phyloP scores from a whole-genome alignment of 2,888 invertebrate species.

The Lordiphosa andalusiaca region DNA sequence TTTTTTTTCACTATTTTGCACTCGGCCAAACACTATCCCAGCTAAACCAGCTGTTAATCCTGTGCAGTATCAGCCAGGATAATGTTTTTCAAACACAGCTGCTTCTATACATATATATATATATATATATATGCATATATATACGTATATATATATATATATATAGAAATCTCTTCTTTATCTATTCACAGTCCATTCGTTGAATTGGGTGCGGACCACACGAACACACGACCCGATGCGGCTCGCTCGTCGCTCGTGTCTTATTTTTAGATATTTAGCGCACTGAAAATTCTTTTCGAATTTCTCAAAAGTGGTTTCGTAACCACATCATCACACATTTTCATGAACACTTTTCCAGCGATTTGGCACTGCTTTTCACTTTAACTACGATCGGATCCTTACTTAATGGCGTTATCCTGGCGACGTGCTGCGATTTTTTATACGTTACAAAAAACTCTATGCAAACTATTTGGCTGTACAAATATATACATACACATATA shows the following conservation, averaged over 20 bases:
- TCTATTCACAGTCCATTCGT: conserved; percentile 68
- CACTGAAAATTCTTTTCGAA: conserved; percentile 72
- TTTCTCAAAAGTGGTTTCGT: conserved; percentile 74
- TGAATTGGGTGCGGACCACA: conserved; percentile 71
- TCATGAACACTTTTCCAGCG: conserved; percentile 43
- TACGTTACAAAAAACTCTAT: conserved; percentile 61
- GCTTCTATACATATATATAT: conserved; percentile 41
- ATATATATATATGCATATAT: conserved; percentile 14
- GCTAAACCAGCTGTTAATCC: conserved; percentile 42
- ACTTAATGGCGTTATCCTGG: conserved; percentile 71
- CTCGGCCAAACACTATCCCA: conserved; percentile 32
- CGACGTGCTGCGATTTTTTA: conserved; percentile 56
- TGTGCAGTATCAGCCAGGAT: conserved; percentile 48
- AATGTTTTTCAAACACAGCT: conserved; percentile 36
- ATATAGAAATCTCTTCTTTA: conserved; percentile 33
- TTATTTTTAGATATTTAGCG: conserved; percentile 80
- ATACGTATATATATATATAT: conserved; percentile 29
- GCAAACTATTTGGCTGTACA: conserved; percentile 61
- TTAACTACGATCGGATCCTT: conserved; percentile 37
- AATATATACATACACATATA: conserved; percentile 48
- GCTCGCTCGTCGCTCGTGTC: conserved; percentile 42
- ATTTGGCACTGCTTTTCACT: conserved; percentile 30
- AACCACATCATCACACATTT: conserved; percentile 60
- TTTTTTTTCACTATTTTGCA: conserved; percentile 10
- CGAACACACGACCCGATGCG: conserved; percentile 38